Evolutionary conservation across 2,113 vertebrate species (phyloP).

Genomic region (Jaculus jaculus): DNA sequence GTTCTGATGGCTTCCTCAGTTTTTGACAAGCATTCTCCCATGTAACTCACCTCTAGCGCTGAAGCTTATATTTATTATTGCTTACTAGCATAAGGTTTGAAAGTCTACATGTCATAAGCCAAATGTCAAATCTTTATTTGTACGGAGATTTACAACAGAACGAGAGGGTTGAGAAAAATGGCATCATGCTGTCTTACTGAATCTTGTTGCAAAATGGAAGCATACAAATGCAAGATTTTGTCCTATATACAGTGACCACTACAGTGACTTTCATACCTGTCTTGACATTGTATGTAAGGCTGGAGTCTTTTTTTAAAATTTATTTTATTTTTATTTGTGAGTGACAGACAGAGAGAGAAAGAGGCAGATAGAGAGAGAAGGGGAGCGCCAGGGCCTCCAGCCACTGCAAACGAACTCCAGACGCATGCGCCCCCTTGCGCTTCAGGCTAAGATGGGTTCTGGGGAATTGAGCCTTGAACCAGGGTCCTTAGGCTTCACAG

Average conservation of each 20-base stretch:
- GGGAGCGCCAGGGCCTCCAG: too few relatives aligned
- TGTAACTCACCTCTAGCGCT: neutral
- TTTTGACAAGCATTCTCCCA: neutral
- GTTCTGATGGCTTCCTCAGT: neutral
- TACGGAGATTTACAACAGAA: neutral
- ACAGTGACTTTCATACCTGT: neutral
- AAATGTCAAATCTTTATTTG: neutral
- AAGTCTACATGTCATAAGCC: neutral
- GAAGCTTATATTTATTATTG: neutral
- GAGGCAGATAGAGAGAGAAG: too few relatives aligned
- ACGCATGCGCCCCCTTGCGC: too few relatives aligned
- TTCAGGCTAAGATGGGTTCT: too few relatives aligned
- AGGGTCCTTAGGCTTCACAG: too few relatives aligned
- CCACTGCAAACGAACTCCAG: too few relatives aligned
- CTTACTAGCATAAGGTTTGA: neutral
- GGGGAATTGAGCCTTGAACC: too few relatives aligned
- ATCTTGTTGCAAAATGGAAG: neutral
- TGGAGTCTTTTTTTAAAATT: too few relatives aligned
- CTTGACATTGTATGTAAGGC: neutral
- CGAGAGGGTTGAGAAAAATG: neutral
- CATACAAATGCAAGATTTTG: neutral
- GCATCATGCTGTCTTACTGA: neutral
- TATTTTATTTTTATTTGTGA: too few relatives aligned
- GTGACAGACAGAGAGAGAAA: too few relatives aligned
- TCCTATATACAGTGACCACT: neutral